Evolutionary conservation across 2,797 vertebrate genomes (phyloP), one percentile per base, ranked within the genome.

Genomic region (Diplodus sargus): DNA sequence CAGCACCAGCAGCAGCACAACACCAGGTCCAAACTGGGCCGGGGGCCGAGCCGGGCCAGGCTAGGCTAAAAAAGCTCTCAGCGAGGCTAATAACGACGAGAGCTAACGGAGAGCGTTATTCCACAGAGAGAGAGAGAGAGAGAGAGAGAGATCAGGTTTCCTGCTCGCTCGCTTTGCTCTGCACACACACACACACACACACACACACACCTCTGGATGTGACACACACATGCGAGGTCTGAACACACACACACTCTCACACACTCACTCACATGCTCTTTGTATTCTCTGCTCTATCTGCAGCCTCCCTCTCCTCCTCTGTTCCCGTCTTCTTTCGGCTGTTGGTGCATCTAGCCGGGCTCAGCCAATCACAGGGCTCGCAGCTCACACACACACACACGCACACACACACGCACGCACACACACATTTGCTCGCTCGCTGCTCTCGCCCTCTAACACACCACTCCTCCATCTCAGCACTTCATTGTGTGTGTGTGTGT

Each of bases 361-460:
- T 90, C 81, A 82, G 79, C 93, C 93, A 93, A 94, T 93, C 93
- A 90, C 59, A 76, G 78, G 20, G 86, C 91, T 87, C 17, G 15
- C 74, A 58, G 74, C 90, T 23, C 80, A n/a, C 79, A 43, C 65
- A 42, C 78, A 57, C 85, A 70, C 82, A 53, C 74, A 62, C 82
- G 66, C 85, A 65, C 70, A 60, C 77, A 62, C 81, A 28, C 80
- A 48, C 77, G 77, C 79, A 74, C 82, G 63, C 78, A 69, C 63
- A 70, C 70, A 48, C 60, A 54, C 45, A 67, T 23, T 30, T 30
- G 64, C 78, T 69, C 47, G 42, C 25, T 78, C 34, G 75, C 67
- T 70, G 70, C 74, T 71, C 81, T 75, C 70, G 20, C 78, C 51
- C 83, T 64, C 60, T 52, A 62, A 85, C 86, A 89, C 81, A 85